Percentiles rank a stretch among this genome's conserved stretches.
Conservation (phyloP, 1,140 invertebrate species). For the Trachelipus rathkii region DNA sequence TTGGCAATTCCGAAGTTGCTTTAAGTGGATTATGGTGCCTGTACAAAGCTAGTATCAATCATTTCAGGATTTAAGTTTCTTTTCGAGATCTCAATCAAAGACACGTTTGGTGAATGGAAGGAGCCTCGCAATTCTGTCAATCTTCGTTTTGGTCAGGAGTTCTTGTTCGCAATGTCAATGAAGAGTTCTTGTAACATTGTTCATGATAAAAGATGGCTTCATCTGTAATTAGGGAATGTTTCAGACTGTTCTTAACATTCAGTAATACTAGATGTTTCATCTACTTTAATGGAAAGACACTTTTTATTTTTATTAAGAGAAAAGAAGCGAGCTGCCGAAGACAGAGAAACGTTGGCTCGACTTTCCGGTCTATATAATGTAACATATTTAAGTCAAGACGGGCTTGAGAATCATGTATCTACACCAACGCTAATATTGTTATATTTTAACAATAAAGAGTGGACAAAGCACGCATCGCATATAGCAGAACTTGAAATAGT, state of each 20-base stretch:
- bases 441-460: constrained; percentile 84
- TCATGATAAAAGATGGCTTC: constrained; percentile 65
- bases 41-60: constrained; percentile 33
- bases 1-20: constrained; percentile 37
- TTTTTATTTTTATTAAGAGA: constrained; percentile 52
- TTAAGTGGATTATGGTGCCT: constrained; percentile 42
- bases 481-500: constrained; percentile 86
- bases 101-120: constrained; percentile 29
- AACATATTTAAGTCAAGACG: constrained; percentile 54
- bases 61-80: constrained; percentile 44
- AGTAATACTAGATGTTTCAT: constrained; percentile 77
- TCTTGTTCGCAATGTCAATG: constrained; percentile 39
- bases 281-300: constrained; percentile 63
- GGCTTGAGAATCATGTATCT: constrained; percentile 74
- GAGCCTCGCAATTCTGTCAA: constrained; percentile 51
- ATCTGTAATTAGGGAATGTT: constrained; percentile 83
- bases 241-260: constrained; percentile 92
- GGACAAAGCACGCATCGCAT: constrained; percentile 62
- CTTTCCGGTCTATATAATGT: constrained; percentile 83
- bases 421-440: constrained; percentile 80
- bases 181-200: constrained; percentile 66
- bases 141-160: constrained; percentile 65
- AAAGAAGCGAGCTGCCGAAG: constrained; percentile 29
- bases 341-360: constrained; percentile 68
- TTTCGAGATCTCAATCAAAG: constrained; percentile 39